Base-by-base conservation (phyloP, 2,888 invertebrate genomes). In the Pheosia tremula region DNA sequence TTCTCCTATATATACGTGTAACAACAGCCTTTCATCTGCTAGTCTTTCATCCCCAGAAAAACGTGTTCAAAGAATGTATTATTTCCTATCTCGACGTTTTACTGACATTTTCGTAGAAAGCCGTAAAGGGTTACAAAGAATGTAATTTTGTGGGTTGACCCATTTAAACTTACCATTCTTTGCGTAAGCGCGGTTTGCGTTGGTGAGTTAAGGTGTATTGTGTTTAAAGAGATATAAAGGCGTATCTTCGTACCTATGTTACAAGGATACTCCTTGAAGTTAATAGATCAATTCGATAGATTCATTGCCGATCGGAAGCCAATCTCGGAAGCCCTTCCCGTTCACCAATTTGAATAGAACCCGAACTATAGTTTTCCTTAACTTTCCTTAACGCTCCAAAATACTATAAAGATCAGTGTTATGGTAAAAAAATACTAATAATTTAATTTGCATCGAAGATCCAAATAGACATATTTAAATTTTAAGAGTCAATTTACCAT, bases 61-160 rank as follows among this genome's bases (percentile, higher is more conserved):
- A 47, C n/a, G 6, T 47, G n/a, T 47, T n/a, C 47, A 11, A n/a
- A n/a, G 47, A 47, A 47, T 47, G 47, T 47, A 47, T n/a, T n/a
- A 11, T 47, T 43, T 9, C 43, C 7, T 50, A 50, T 24, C 7
- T 50, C 24, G 49, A 50, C 13, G 24, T 47, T 47, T 10, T 45
- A 50, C 13, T 8, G 13, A 24, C 24, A 8, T 50, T 24, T 6
- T 50, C 9, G 24, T n/a, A 50, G 24, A 24, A 24, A 50, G 10
- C 50, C 13, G 50, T 50, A 50, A 50, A 50, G 24, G 50, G 50
- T 50, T 50, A 50, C 50, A 24, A 50, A 50, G 50, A 50, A 50
- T 50, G 13, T 50, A 6, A 24, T 50, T 49, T 50, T 50, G 7
- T 24, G 13, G 24, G 50, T 50, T 24, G 24, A 47, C 47, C 47